Conservation (phyloP, 2,113 vertebrate genomes). For the Excalfactoria chinensis region DNA sequence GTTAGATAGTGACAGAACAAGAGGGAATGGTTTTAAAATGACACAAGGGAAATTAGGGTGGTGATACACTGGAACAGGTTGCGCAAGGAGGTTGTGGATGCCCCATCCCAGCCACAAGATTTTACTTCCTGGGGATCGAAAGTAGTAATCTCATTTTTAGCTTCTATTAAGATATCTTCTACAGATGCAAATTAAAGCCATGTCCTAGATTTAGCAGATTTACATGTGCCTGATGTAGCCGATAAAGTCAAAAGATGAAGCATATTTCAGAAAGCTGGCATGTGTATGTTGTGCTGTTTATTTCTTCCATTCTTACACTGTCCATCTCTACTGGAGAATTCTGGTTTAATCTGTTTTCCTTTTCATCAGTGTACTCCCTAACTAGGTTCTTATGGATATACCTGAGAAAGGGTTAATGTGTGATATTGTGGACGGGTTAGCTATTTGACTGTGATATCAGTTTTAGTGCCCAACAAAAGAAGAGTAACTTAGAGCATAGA, state of each 20-base stretch:
- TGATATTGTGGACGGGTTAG: neutral
- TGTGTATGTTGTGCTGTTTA: neutral
- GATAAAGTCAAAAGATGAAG: neutral
- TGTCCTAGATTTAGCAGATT: neutral
- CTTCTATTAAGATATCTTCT: neutral
- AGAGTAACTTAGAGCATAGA: neutral
- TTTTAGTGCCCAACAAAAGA: neutral
- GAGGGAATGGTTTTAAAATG: too few relatives aligned
- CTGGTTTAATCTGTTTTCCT: neutral
- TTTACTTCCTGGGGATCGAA: too few relatives aligned
- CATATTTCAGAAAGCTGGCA: neutral
- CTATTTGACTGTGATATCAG: neutral
- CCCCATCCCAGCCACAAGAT: too few relatives aligned
- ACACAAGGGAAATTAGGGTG: too few relatives aligned
- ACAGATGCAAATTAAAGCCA: neutral
- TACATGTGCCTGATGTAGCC: neutral
- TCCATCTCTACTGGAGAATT: neutral
- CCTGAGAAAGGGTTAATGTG: fast-evolving
- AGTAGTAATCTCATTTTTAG: too few relatives aligned
- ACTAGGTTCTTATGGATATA: neutral
- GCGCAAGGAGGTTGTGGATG: too few relatives aligned
- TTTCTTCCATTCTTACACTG: neutral
- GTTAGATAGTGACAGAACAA: too few relatives aligned
- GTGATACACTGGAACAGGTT: too few relatives aligned
- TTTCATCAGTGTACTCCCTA: neutral